Evolutionary conservation across 1,140 invertebrate species (phyloP), one percentile per base, ranked within the genome.

Genomic region (Prorops nasuta): DNA sequence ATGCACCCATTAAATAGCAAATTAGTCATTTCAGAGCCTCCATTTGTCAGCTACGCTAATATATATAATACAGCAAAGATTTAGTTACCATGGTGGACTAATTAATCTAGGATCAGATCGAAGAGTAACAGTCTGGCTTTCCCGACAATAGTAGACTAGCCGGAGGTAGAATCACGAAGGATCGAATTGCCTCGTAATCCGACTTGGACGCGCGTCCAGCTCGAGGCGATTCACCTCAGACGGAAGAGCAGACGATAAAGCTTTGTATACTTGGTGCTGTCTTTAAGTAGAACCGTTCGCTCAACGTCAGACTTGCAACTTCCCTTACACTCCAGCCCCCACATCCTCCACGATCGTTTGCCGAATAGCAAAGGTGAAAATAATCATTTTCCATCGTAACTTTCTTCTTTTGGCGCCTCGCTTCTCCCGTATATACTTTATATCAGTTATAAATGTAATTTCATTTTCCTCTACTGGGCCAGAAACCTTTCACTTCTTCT

Each of bases 361-460:
- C n/a, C n/a, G n/a, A n/a, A n/a, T n/a, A n/a, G 49, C 41, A 43
- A 59, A 42, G 53, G 48, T 63, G 68, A 66, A 68, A 72, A 72
- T 72, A 70, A 71, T 69, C 63, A 72, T 72, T 72, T 70, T 56
- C 60, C 48, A 43, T 63, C 58, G 63, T 67, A 66, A 63, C 66
- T n/a, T n/a, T n/a, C n/a, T n/a, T n/a, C n/a, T n/a, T n/a, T n/a
- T n/a, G n/a, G n/a, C n/a, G n/a, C n/a, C n/a, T n/a, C n/a, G n/a
- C n/a, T n/a, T n/a, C n/a, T n/a, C n/a, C n/a, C n/a, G n/a, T n/a
- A n/a, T n/a, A n/a, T n/a, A n/a, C n/a, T n/a, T n/a, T n/a, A n/a
- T n/a, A n/a, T n/a, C n/a, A n/a, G n/a, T n/a, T n/a, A n/a, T n/a
- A n/a, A n/a, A n/a, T n/a, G n/a, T n/a, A n/a, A n/a, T n/a, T n/a